Evolutionary conservation across 2,797 vertebrate genomes (phyloP).

Genomic region (Fratercula arctica): DNA sequence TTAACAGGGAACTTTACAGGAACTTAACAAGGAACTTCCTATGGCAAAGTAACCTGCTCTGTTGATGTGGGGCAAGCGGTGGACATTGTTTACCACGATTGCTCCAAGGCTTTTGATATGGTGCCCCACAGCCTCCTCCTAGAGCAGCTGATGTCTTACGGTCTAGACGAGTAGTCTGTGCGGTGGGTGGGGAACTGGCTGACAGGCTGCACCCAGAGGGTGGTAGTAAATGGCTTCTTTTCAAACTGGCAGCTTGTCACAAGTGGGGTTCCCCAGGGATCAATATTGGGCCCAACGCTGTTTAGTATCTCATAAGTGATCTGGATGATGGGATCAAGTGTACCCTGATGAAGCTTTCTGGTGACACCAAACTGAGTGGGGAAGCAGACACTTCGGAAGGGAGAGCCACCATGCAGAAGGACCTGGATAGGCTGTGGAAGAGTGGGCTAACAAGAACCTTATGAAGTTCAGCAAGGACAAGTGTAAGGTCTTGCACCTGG

Average conservation of each 20-base stretch:
- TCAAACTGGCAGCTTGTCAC: not conserved
- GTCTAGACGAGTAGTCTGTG: not conserved
- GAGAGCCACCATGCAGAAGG: not conserved
- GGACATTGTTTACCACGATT: not conserved
- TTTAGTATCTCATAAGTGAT: not conserved
- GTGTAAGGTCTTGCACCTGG: not conserved
- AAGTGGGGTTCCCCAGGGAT: not conserved
- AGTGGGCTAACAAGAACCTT: not conserved
- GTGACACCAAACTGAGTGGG: not conserved
- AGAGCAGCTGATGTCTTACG: not conserved
- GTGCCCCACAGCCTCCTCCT: not conserved
- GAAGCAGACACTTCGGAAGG: not conserved
- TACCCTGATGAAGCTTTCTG: not conserved
- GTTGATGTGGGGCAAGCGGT: not conserved
- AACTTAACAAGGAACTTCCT: not conserved
- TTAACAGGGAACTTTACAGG: not conserved
- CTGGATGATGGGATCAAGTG: not conserved
- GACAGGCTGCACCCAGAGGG: not conserved
- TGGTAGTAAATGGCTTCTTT: not conserved
- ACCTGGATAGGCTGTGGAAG: not conserved
- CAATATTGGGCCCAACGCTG: not conserved
- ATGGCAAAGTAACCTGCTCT: not conserved
- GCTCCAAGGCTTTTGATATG: not conserved
- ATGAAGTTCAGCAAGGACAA: not conserved
- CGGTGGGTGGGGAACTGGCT: not conserved